Conservation (phyloP, 2,113 vertebrate species). For the Boulengeromyrus knoepffleri region DNA sequence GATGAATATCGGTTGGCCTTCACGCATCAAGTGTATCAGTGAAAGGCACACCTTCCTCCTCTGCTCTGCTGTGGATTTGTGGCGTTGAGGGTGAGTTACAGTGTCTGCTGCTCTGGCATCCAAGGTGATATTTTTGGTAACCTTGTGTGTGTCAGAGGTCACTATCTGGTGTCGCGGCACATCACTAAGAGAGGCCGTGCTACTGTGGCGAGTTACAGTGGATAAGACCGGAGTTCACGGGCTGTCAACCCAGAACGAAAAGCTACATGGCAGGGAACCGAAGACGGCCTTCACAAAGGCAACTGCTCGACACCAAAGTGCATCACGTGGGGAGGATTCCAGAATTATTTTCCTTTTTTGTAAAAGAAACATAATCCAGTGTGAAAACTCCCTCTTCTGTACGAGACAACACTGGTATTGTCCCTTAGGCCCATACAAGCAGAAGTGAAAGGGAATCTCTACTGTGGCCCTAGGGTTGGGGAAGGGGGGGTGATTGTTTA, state of each 20-base stretch:
- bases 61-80: background rate
- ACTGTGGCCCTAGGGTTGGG: background rate
- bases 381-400: conserved; percentile 27
- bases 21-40: background rate
- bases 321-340: background rate
- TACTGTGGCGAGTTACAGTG: background rate
- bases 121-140: background rate
- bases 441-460: conserved; percentile 18
- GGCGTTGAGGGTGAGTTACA: background rate
- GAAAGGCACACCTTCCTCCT: background rate
- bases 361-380: conserved; percentile 27
- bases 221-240: background rate
- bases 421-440: conserved; percentile 12
- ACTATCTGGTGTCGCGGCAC: background rate
- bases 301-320: background rate
- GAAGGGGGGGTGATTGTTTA: background rate
- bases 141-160: background rate
- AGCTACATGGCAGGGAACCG: background rate
- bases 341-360: conserved; percentile 10
- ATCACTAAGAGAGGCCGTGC: background rate
- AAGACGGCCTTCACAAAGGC: background rate
- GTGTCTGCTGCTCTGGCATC: background rate
- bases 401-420: conserved; percentile 22
- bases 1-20: background rate
- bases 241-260: background rate